A percentile compares a stretch with the other conserved stretches of the same genome.
These are phyloP conservation scores for Leucoma salicis DNA, from an alignment of 2,888 invertebrate genomes.

Conservation along the genomic window DNA sequence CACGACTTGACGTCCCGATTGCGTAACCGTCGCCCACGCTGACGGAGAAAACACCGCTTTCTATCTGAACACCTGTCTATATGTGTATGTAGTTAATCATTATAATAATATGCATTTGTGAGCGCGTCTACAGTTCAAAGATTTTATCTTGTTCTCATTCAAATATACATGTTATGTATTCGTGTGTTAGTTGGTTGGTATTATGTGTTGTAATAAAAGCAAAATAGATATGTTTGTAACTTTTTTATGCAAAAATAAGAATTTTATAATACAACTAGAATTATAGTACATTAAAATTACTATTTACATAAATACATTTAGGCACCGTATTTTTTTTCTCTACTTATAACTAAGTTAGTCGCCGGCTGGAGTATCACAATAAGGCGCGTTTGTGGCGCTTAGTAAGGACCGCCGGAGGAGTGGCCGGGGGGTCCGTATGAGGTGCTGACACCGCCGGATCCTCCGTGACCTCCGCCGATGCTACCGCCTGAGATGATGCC, in stretches of 20 bases:
- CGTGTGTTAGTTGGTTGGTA: not conserved
- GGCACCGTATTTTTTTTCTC: slow-evolving; percentile 82
- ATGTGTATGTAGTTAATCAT: slow-evolving; percentile 37
- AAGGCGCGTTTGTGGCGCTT: slow-evolving; percentile 58
- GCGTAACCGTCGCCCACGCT: slow-evolving; percentile 55
- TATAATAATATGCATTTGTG: slow-evolving; percentile 43
- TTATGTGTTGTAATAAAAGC: slow-evolving; percentile 17
- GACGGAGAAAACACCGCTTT: slow-evolving; percentile 67
- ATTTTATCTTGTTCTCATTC: not conserved
- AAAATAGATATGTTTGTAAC: slow-evolving; percentile 34
- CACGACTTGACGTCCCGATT: slow-evolving; percentile 54
- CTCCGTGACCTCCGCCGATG: slow-evolving; percentile 45
- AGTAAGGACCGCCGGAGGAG: slow-evolving; percentile 84
- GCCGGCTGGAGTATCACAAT: slow-evolving; percentile 80
- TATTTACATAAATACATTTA: slow-evolving; percentile 83
- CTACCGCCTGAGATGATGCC: slow-evolving; percentile 38
- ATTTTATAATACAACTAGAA: slow-evolving; percentile 77
- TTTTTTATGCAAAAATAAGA: slow-evolving; percentile 78
- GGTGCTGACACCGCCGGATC: slow-evolving; percentile 73
- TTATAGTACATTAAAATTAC: slow-evolving; percentile 79
- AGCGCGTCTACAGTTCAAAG: no score
- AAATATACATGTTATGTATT: not conserved
- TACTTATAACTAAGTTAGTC: slow-evolving; percentile 76
- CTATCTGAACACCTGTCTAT: slow-evolving; percentile 61
- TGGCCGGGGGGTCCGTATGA: slow-evolving; percentile 86